Base-by-base conservation (phyloP, 2,888 invertebrate species). In the Doris montereyensis region DNA sequence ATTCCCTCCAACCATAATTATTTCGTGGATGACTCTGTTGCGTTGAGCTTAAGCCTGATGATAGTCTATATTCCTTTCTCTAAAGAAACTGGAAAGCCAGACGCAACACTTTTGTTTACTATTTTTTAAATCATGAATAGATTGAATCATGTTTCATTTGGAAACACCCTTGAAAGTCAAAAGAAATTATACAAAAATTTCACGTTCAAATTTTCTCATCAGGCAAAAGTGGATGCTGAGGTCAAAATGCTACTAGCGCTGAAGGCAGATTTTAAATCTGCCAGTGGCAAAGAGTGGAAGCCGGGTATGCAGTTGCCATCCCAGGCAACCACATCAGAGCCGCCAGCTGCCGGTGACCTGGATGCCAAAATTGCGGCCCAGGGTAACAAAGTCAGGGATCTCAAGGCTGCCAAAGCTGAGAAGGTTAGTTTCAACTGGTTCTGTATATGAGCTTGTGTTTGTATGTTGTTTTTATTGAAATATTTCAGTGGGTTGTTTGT, bases 211-310 rank as follows among this genome's bases (percentile, higher is more conserved):
- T n/a, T n/a, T n/a, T n/a, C n/a, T n/a, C n/a, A n/a, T n/a, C 41
- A 89, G 88, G 85, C 58, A 13, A 80, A 84, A 13, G 86, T 94
- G 30, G 93, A 94, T 68, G 90, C 89, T 26, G 94, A 93, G 83
- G 94, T 95, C 1, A 93, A 94, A 84, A 85, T 85, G 58, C 90
- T 97, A 0, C 89, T 96, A 26, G 93, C 93, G 5, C 90, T 97
- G 0, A 97, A 97, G 91, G 92, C 93, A 0, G 94, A 95, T 81
- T 97, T 94, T 91, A 97, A 96, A 90, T 91, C 93, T 10, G 88
- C 92, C 21, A 94, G 94, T n/a, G 95, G 94, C 0, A 87, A 92
- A 85, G 95, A 95, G 78, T 95, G 94, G 94, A 78, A 78, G 34
- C 57, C 35, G 28, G 74, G 21, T 3, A 94, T 93, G 84, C 4